Percentiles rank a stretch among this genome's conserved stretches.
These are phyloP conservation scores for Cotesia glomerata DNA, from an alignment of 1,140 invertebrate genomes.

Conservation along the genomic window DNA sequence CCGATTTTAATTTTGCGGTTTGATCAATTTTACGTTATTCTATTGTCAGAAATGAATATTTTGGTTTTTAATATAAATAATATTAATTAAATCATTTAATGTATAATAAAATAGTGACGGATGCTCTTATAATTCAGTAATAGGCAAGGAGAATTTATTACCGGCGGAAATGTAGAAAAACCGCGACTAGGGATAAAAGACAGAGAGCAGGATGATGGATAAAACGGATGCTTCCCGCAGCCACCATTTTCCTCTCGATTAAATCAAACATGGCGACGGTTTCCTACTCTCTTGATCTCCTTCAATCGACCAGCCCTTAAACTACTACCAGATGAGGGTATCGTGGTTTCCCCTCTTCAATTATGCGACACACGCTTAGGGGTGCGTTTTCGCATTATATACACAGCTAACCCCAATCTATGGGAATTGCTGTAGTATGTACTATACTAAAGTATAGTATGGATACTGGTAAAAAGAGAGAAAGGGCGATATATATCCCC, in stretches of 20 bases:
- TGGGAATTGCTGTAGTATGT: too few relatives aligned
- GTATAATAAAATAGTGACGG: too few relatives aligned
- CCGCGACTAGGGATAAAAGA: not conserved
- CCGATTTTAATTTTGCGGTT: too few relatives aligned
- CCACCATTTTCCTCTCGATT: slow-evolving; percentile 61
- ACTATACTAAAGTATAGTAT: too few relatives aligned
- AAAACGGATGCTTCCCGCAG: slow-evolving; percentile 33
- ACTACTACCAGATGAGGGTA: slow-evolving; percentile 7
- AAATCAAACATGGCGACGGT: slow-evolving; percentile 59
- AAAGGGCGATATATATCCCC: slow-evolving; percentile 21
- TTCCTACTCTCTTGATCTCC: not conserved
- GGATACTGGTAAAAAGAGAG: not conserved
- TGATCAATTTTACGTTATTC: too few relatives aligned
- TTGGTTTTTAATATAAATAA: too few relatives aligned
- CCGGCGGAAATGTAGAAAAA: not conserved
- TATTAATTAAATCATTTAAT: too few relatives aligned
- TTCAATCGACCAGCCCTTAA: slow-evolving; percentile 8
- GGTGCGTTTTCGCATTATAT: slow-evolving; percentile 17
- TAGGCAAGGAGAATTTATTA: too few relatives aligned
- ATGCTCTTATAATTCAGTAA: too few relatives aligned
- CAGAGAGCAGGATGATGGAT: not conserved
- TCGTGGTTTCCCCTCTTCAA: slow-evolving; percentile 45
- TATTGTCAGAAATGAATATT: too few relatives aligned
- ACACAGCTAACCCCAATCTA: not conserved
- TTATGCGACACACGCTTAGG: slow-evolving; percentile 46